A percentile compares a stretch with the other conserved stretches of the same genome.
These are phyloP conservation scores for Actinia tenebrosa DNA, from an alignment of 64 coral and sea anemone species.

Conservation along the genomic window DNA sequence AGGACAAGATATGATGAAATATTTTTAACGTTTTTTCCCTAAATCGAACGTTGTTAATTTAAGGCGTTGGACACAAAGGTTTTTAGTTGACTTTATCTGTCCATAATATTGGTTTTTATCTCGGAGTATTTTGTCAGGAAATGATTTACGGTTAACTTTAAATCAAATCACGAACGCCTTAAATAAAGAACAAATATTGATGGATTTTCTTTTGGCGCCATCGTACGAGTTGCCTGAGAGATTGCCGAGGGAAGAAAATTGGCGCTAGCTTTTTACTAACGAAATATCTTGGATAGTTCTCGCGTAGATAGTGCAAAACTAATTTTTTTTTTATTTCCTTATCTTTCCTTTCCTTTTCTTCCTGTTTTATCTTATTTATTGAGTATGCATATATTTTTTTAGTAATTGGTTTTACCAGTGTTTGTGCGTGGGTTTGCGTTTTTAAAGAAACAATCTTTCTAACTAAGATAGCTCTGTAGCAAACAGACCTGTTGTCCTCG, in stretches of 20 bases:
- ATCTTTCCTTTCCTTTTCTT: background rate
- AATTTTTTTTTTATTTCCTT: background rate
- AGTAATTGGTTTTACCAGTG: too few species aligned
- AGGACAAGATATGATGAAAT: background rate
- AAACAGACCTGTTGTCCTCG: too few species aligned
- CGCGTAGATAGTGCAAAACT: too few species aligned
- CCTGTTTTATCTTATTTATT: background rate
- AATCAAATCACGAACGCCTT: background rate
- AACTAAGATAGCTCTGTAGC: too few species aligned
- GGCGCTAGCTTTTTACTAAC: too few species aligned
- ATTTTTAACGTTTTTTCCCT: background rate
- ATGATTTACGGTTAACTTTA: constrained; percentile 5
- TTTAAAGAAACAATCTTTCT: too few species aligned
- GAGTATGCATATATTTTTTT: background rate
- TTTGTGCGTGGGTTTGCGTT: too few species aligned
- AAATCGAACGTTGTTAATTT: background rate
- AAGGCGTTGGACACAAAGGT: background rate
- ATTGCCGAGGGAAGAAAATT: background rate
- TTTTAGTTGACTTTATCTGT: background rate
- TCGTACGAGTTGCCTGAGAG: background rate
- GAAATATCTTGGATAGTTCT: too few species aligned
- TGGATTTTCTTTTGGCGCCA: background rate
- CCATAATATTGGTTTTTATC: constrained; percentile 7
- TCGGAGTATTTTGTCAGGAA: background rate
- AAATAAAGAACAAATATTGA: background rate